Evolutionary conservation across 2,888 invertebrate species (phyloP), one percentile per base, ranked within the genome.

Genomic region (Priapulus caudatus): DNA sequence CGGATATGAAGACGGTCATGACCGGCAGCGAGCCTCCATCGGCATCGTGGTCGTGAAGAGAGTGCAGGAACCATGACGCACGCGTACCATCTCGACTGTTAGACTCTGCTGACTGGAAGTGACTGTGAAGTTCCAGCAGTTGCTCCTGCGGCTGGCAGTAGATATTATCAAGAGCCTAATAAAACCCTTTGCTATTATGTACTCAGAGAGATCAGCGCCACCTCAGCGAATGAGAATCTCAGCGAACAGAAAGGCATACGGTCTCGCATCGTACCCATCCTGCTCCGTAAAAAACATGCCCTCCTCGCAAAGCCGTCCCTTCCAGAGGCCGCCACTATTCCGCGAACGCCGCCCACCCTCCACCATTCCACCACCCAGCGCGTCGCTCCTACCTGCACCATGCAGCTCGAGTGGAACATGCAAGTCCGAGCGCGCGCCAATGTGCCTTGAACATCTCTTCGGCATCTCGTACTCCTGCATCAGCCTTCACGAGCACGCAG

Each of bases 401-500:
- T 77, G 72, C 86, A 91, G 72, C 98, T 97, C 61, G 98, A 75
- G 68, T 99, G 97, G 74, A 90, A 98, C 92, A 99, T 95, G 75
- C 95, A 97, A 46, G 98, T 79, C 0, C 97, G 97, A 50, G 95
- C 77, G 72, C 97, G 95, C 1, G 95, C 92, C 98, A 98, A 99
- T 65, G 89, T 2, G 98, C 98, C 71, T 98, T 98, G 76, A 95
- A 98, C 84, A 98, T 90, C 71, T 98, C 97, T 15, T 95, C n/a
- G n/a, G 79, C 82, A 98, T 85, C 51, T 89, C 81, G 73, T 95
- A 97, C 62, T 95, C 92, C 72, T 95, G 89, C 93, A 95, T 95
- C 61, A 95, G 82, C 71, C n/a, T 90, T 88, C 5, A 97, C 91
- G 20, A 98, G 77, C 2, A 98, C 95, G 0, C 93, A 92, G 72